These are phyloP conservation scores for Pterophyllum scalare DNA, from an alignment of 2,113 vertebrate species.

Conservation along the genomic window DNA sequence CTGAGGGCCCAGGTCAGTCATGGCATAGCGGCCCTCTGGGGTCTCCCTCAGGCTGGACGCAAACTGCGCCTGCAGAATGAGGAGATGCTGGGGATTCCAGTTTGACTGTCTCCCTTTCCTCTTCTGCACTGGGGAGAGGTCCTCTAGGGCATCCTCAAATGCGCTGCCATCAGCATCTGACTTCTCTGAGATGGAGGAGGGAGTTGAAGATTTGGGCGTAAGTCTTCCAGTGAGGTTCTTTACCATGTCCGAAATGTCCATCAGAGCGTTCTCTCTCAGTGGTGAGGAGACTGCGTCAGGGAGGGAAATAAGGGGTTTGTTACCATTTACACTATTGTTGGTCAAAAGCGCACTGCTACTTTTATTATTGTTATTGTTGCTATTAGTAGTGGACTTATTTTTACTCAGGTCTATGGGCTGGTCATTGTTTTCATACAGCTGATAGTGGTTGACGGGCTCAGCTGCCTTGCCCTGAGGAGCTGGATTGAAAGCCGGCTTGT, in stretches of 20 bases:
- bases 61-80: conserved; percentile 98
- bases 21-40: conserved; percentile 93
- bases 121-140: conserved; percentile 95
- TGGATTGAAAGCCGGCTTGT: conserved; percentile 91
- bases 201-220: conserved; percentile 97
- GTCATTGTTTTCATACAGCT: conserved; percentile 89
- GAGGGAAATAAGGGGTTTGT: conserved; percentile 84
- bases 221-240: conserved; percentile 97
- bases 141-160: conserved; percentile 95
- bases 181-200: conserved; percentile 95
- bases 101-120: conserved; percentile 98
- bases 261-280: conserved; percentile 92
- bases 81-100: conserved; percentile 99
- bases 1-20: conserved; percentile 98
- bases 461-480: conserved; percentile 89
- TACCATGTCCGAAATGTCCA: conserved; percentile 99
- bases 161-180: conserved; percentile 95
- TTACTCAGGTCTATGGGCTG: conserved; percentile 99
- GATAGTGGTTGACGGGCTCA: conserved; percentile 91
- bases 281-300: conserved; percentile 88
- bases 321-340: conserved; percentile 71
- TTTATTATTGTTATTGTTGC: conserved; percentile 88
- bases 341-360: conserved; percentile 52
- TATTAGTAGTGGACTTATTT: conserved; percentile 87
- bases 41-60: conserved; percentile 96